Conservation (phyloP, 1,140 invertebrate genomes). For the Drosophila micromelanica region DNA sequence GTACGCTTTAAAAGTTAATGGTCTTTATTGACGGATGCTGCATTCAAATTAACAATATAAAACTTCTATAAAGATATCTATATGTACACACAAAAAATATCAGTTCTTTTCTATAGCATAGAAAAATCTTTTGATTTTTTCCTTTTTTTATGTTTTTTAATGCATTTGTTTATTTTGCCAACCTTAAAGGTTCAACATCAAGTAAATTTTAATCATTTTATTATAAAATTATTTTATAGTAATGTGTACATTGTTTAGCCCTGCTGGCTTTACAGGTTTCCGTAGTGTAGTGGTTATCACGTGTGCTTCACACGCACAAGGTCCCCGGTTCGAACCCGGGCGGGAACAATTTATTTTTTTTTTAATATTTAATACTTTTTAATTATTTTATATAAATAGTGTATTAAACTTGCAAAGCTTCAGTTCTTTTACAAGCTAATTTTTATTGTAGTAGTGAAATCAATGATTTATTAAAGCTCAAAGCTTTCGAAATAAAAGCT, state of each 20-base stretch:
- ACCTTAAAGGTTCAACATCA: not conserved
- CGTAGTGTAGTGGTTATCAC: constrained; percentile 86
- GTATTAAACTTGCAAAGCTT: too few species aligned
- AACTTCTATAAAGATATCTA: not conserved
- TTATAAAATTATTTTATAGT: too few species aligned
- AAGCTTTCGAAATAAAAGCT: constrained; percentile 44
- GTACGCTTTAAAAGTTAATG: constrained; percentile 30
- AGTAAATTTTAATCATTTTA: not conserved
- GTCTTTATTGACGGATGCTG: constrained; percentile 29
- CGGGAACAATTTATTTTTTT: constrained; percentile 84
- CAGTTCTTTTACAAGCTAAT: not conserved
- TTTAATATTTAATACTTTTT: constrained; percentile 2
- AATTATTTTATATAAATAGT: too few species aligned
- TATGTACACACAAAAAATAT: constrained; percentile 1
- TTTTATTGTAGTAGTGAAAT: not conserved
- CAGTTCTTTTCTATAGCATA: not conserved
- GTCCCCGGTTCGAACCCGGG: constrained; percentile 88
- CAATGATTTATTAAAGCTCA: constrained; percentile 2
- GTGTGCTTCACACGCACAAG: constrained; percentile 88
- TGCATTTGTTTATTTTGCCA: not conserved
- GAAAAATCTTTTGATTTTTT: not conserved
- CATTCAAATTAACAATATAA: constrained; percentile 20
- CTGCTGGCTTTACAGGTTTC: too few species aligned
- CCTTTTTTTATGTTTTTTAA: not conserved
- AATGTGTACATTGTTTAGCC: too few species aligned